Conservation (phyloP, 2,113 vertebrate genomes). For the Saccopteryx leptura region DNA sequence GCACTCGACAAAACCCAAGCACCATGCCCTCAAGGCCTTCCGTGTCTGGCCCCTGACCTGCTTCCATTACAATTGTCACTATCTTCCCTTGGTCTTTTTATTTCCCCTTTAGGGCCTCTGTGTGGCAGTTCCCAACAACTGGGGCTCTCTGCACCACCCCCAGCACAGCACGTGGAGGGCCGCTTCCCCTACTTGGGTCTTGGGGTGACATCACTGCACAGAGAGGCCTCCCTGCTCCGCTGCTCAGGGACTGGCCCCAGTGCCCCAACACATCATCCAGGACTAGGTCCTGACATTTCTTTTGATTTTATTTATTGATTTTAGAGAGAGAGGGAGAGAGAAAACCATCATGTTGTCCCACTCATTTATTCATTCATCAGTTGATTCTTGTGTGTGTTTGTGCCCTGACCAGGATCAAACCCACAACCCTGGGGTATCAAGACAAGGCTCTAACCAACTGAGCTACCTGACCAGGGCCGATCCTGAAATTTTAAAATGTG, state of each 20-base stretch:
- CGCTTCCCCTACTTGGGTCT: background rate
- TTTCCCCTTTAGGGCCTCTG: background rate
- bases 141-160: background rate
- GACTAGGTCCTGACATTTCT: no score
- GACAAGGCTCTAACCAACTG: no score
- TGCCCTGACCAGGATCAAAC: no score
- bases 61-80: background rate
- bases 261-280: background rate
- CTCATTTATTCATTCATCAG: no score
- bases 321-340: no score
- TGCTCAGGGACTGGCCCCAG: background rate
- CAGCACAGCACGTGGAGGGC: background rate
- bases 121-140: accelerated
- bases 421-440: no score
- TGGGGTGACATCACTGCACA: background rate
- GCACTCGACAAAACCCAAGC: background rate
- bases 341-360: no score
- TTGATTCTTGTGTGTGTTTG: no score
- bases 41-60: background rate
- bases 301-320: no score
- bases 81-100: background rate
- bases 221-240: background rate
- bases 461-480: background rate
- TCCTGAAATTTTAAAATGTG: background rate
- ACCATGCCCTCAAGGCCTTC: background rate